A percentile compares a stretch with the other conserved stretches of the same genome.
phyloP scores from a whole-genome alignment of 2,888 invertebrate species.

The Drosophila limbata region DNA sequence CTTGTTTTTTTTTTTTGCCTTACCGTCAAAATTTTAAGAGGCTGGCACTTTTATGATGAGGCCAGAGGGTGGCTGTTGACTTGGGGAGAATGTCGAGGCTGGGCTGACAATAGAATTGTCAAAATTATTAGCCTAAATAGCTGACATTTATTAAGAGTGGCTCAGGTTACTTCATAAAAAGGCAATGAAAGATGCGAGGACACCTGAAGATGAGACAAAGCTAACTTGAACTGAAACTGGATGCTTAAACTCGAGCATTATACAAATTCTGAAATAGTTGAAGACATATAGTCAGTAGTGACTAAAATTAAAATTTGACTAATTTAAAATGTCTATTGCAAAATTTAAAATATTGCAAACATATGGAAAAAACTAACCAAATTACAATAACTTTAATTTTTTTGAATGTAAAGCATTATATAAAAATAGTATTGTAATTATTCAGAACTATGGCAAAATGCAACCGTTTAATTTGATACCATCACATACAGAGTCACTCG shows the following conservation, averaged over 20 bases:
- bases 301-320: neutral
- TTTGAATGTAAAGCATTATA: neutral
- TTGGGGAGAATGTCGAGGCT: neutral
- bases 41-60: slow-evolving; percentile 41
- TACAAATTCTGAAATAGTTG: neutral
- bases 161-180: slow-evolving; percentile 46
- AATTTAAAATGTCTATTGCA: neutral
- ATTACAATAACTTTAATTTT: neutral
- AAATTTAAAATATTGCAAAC: neutral
- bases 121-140: slow-evolving; percentile 80
- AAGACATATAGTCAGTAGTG: neutral
- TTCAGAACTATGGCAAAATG: too few relatives aligned
- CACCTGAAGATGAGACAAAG: neutral
- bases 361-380: neutral
- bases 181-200: slow-evolving; percentile 8
- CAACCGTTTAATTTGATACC: too few relatives aligned
- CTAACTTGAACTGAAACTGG: neutral
- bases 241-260: neutral
- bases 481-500: neutral
- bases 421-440: too few relatives aligned
- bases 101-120: slow-evolving; percentile 77
- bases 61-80: slow-evolving; percentile 7
- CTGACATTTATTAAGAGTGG: slow-evolving; percentile 76
- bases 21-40: slow-evolving; percentile 32
- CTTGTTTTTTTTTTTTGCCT: slow-evolving; percentile 4